Evolutionary conservation across 2,888 invertebrate genomes (phyloP).

Genomic region (Halocaridina rubra): DNA sequence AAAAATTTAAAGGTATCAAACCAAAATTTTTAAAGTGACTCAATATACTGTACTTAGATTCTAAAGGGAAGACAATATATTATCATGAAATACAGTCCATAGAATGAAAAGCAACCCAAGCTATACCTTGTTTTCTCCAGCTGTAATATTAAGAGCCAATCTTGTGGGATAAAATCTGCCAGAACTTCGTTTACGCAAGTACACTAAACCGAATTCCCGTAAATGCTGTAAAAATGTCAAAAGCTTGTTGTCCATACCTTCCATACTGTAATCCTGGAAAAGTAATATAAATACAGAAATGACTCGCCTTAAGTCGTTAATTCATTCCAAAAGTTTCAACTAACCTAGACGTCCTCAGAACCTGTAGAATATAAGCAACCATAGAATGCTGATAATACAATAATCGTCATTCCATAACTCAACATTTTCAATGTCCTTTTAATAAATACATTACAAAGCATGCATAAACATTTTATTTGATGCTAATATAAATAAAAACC

Average conservation of each 20-base stretch:
- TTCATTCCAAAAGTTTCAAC: no score
- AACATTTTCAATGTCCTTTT: no score
- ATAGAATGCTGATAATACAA: no score
- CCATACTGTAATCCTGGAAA: constrained; percentile 92
- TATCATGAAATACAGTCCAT: background rate
- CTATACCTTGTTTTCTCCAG: constrained; percentile 69
- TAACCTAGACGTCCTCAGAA: no score
- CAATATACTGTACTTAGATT: background rate
- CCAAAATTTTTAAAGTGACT: background rate
- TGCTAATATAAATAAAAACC: no score
- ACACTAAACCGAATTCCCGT: constrained; percentile 96
- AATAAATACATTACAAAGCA: no score
- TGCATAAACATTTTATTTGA: no score
- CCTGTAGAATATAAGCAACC: no score
- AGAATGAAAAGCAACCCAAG: background rate
- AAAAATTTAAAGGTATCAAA: background rate
- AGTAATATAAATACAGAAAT: no score
- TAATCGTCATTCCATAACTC: no score
- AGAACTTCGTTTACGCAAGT: constrained; percentile 80
- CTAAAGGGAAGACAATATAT: background rate
- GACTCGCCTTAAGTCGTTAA: no score
- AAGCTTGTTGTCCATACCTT: constrained; percentile 89
- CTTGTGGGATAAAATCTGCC: constrained; percentile 77
- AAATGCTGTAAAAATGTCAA: constrained; percentile 93
- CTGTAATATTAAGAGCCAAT: constrained; percentile 86